Evolutionary conservation across 2,113 vertebrate genomes (phyloP).

Genomic region (Syngnathoides biaculeatus): DNA sequence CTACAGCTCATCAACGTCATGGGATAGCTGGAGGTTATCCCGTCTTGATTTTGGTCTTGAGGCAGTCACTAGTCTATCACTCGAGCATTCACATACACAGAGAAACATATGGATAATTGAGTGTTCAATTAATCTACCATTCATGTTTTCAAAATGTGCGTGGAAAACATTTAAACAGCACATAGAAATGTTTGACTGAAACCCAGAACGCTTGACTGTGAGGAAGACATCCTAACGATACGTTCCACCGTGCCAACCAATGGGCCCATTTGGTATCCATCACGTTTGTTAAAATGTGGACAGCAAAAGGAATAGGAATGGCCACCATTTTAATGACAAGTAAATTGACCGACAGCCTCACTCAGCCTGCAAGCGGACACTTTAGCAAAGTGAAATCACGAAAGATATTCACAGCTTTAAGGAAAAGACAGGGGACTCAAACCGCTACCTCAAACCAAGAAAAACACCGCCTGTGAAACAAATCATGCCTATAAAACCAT

Average conservation of each 20-base stretch:
- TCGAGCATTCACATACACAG: too few species aligned
- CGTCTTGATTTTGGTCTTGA: background rate
- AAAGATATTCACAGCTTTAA: slow-evolving; percentile 50
- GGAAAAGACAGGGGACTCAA: slow-evolving; percentile 28
- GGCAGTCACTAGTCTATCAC: background rate
- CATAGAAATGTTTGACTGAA: too few species aligned
- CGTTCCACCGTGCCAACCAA: background rate
- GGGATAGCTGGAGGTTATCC: background rate
- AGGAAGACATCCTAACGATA: background rate
- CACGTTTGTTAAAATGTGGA: slow-evolving; percentile 2
- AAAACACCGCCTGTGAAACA: slow-evolving; percentile 46
- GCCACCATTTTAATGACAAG: slow-evolving; percentile 34
- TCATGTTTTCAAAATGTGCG: too few species aligned
- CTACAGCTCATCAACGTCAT: background rate
- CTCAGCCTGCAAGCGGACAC: slow-evolving; percentile 36
- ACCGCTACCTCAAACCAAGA: slow-evolving; percentile 30
- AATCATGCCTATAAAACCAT: slow-evolving; percentile 53
- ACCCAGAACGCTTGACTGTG: background rate
- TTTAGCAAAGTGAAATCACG: slow-evolving; percentile 46
- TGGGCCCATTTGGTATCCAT: background rate
- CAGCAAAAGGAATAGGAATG: slow-evolving; percentile 13
- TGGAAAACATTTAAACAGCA: too few species aligned
- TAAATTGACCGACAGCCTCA: slow-evolving; percentile 38
- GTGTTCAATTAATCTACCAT: too few species aligned
- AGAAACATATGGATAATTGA: too few species aligned